These are phyloP conservation scores for Baronia brevicornis DNA, from an alignment of 2,888 invertebrate genomes.

Conservation along the genomic window DNA sequence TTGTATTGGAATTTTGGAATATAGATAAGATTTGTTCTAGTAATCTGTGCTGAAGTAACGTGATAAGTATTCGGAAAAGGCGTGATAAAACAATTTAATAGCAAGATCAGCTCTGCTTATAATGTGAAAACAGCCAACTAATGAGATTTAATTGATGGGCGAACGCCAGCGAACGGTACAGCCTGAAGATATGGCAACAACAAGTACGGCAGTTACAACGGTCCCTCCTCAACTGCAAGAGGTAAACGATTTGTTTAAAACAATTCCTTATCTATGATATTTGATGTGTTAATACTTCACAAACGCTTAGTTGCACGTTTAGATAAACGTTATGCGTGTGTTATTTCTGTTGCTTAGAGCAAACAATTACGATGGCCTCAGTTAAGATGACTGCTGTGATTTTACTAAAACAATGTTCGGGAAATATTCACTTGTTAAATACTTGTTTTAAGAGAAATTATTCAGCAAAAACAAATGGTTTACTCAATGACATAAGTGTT, in stretches of 20 bases:
- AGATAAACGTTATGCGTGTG: conserved; percentile 17
- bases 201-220: conserved; percentile 60
- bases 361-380: conserved; percentile 27
- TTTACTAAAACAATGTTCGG: conserved; percentile 25
- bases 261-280: conserved; percentile 44
- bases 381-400: conserved; percentile 23
- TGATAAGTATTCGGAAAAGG: conserved; percentile 15
- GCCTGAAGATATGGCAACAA: conserved; percentile 62
- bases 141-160: conserved; percentile 47
- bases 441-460: too few species aligned
- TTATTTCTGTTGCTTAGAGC: conserved; percentile 8
- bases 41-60: conserved; percentile 3
- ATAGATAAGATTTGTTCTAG: too few species aligned
- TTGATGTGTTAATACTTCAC: conserved; percentile 35
- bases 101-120: conserved; percentile 15
- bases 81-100: conserved; percentile 17
- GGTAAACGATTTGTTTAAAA: conserved; percentile 35
- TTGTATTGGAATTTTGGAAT: too few species aligned
- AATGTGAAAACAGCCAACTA: conserved; percentile 29
- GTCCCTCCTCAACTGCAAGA: conserved; percentile 54
- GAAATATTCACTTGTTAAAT: conserved; percentile 4
- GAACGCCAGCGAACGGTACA: conserved; percentile 36
- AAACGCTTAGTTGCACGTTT: conserved; percentile 14
- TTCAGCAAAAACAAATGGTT: conserved; percentile 55
- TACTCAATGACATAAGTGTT: conserved; percentile 82